Evolutionary conservation across 2,797 vertebrate genomes (phyloP), one percentile per base, ranked within the genome.

Genomic region (Malurus splendens): DNA sequence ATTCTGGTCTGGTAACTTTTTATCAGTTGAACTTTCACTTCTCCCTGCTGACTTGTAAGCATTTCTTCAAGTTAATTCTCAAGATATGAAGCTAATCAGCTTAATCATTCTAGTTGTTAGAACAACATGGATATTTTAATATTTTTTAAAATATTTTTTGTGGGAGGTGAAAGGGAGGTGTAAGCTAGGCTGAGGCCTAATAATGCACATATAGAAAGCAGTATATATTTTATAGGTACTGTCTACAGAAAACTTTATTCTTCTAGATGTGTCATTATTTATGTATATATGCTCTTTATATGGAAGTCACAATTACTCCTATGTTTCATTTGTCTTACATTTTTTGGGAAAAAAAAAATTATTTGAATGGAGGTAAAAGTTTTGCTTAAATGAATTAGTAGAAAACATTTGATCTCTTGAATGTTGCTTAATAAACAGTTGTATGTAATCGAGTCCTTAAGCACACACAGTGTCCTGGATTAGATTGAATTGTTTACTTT

Each of bases 11-110:
- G 54, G 52, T 82, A 86, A 73, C 71, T 92, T 82, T 87, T 92
- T 93, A 89, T 93, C 89, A 70, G 62, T 89, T 95, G 92, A 95
- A 93, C 86, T 92, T 93, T 92, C 76, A 51, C 65, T 90, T 90
- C 61, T 90, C 75, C 47, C 51, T 73, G 55, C 71, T 77, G 71
- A 28, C 45, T 54, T 82, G 56, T 66, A 85, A 56, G 83, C 41
- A 45, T 82, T 92, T 89, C 44, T 85, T 89, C 51, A 51, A 66
- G 64, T 90, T 47, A 86, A 12, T 81, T 93, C 64, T 57, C 64
- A 76, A 94, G 86, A 87, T 93, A 80, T 0, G 27, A 62, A 77
- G 10, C 30, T 71, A 24, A 68, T 85, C 61, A 80, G 36, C 25
- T 61, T 75, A 48, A 59, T 91, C 60, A 16, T 8, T 61, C 10